phyloP scores from a whole-genome alignment of 2,888 invertebrate genomes.

The Drosophila tripunctata region DNA sequence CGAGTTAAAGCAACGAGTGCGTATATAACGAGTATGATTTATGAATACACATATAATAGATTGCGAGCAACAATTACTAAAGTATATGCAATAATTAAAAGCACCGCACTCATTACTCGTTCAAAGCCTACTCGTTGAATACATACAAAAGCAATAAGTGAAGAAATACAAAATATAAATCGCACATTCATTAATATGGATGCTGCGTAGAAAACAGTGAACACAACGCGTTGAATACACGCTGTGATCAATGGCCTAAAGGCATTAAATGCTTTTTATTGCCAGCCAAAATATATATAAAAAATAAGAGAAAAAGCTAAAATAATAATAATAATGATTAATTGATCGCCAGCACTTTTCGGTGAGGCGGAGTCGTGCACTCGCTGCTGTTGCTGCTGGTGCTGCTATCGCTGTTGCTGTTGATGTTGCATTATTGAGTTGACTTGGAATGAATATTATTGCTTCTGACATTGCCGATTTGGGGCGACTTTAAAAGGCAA shows the following conservation, averaged over 20 bases:
- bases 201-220: conserved; percentile 7
- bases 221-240: conserved; percentile 6
- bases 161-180: background rate
- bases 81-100: too few species aligned
- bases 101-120: conserved; percentile 9
- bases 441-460: conserved; percentile 15
- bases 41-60: too few species aligned
- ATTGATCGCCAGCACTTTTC: conserved; percentile 50
- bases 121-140: background rate
- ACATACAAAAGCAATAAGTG: background rate
- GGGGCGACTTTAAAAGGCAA: conserved; percentile 54
- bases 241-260: conserved; percentile 31
- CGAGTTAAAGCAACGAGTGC: background rate
- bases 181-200: conserved; percentile 39
- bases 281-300: background rate
- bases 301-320: conserved; percentile 17
- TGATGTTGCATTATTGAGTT: conserved; percentile 1
- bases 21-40: too few species aligned
- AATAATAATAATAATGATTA: conserved; percentile 52
- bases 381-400: conserved; percentile 20
- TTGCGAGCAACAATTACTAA: too few species aligned
- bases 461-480: conserved; percentile 45
- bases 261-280: conserved; percentile 42
- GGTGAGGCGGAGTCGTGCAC: conserved; percentile 3
- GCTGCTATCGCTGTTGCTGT: background rate